These are phyloP conservation scores for Pipistrellus kuhlii DNA, from an alignment of 2,797 vertebrate species.

Conservation along the genomic window DNA sequence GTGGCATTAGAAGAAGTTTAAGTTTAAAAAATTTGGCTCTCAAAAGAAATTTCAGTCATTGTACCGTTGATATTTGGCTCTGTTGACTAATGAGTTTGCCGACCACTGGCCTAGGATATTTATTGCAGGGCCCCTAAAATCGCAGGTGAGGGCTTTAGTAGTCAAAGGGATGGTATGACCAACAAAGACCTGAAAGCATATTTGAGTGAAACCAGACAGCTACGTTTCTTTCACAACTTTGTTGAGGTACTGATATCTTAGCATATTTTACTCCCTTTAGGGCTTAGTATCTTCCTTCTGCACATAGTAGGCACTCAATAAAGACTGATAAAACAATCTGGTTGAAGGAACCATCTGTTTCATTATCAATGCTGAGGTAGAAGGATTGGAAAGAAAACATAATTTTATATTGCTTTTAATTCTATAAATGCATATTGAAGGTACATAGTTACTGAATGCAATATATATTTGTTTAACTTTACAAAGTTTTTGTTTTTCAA, in stretches of 20 bases:
- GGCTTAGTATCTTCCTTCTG: neutral
- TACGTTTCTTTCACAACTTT: neutral
- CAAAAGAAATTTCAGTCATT: no score
- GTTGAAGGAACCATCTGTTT: neutral
- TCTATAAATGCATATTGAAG: neutral
- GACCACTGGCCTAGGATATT: no score
- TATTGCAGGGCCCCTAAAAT: neutral
- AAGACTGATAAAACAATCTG: neutral
- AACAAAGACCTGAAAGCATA: neutral
- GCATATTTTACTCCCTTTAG: neutral
- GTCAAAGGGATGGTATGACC: neutral
- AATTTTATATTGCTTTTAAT: neutral
- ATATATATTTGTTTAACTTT: neutral
- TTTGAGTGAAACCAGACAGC: neutral
- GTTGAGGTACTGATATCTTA: neutral
- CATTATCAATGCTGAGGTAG: neutral
- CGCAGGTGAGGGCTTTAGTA: neutral
- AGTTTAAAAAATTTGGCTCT: no score
- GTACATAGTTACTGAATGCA: neutral
- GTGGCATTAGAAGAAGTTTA: no score
- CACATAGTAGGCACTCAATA: neutral
- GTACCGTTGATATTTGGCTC: no score
- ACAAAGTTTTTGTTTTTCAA: neutral
- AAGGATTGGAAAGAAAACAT: neutral
- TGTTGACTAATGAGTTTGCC: no score